Conservation (phyloP, 2,113 vertebrate genomes). For the Eolophus roseicapilla region DNA sequence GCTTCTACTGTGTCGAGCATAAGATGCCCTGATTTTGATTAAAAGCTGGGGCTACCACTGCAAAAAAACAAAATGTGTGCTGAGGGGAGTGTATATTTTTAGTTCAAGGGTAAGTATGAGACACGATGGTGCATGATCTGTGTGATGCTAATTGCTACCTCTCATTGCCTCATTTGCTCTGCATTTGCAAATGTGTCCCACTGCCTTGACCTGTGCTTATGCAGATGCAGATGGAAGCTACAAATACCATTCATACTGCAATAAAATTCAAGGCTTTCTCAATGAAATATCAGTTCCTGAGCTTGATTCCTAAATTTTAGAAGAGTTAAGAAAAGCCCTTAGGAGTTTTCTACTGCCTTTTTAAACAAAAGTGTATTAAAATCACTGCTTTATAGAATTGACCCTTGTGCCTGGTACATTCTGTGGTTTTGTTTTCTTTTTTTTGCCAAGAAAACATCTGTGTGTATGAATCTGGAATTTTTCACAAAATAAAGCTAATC, state of each 20-base stretch:
- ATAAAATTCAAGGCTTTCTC: neutral
- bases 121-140: neutral
- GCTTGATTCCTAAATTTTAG: neutral
- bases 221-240: neutral
- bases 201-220: neutral
- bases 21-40: neutral
- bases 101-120: neutral
- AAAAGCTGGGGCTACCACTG: neutral
- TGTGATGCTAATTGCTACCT: neutral
- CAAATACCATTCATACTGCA: neutral
- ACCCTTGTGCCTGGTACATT: neutral
- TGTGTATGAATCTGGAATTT: neutral
- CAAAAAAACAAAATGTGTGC: neutral
- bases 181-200: neutral
- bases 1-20: neutral
- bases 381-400: neutral
- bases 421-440: neutral
- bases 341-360: neutral
- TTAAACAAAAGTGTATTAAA: neutral
- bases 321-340: neutral
- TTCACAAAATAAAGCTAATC: neutral
- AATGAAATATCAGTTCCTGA: neutral
- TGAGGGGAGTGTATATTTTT: neutral
- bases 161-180: neutral
- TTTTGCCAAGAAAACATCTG: neutral